Conservation (phyloP, 2,113 vertebrate species). For the Chelonoidis abingdonii region DNA sequence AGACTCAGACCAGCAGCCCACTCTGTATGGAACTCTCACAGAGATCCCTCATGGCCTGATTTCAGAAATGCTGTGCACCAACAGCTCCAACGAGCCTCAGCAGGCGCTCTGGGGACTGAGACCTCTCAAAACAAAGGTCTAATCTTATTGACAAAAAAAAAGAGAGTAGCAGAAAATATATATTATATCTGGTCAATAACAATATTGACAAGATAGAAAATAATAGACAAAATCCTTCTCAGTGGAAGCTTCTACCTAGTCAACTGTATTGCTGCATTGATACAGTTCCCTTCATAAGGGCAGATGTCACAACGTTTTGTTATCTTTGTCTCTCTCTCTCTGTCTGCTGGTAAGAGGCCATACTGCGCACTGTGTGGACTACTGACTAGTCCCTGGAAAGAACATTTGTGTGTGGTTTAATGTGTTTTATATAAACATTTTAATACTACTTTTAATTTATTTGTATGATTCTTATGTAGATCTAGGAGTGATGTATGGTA, state of each 20-base stretch:
- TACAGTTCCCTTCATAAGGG: not conserved
- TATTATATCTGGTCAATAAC: not conserved
- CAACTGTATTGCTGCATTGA: not conserved
- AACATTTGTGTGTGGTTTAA: not conserved
- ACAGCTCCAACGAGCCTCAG: not conserved
- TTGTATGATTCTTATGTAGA: not conserved
- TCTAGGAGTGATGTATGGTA: not conserved
- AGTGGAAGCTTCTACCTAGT: not conserved
- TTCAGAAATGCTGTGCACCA: not conserved
- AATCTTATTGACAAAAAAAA: not conserved
- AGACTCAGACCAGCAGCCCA: not conserved
- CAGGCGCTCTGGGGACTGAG: not conserved
- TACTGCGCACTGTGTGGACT: not conserved
- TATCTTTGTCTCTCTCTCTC: not conserved
- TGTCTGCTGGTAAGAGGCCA: not conserved
- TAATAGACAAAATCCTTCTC: not conserved
- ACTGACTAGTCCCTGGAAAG: not conserved
- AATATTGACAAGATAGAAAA: not conserved
- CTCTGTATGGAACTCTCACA: not conserved
- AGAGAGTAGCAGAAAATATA: too few relatives aligned
- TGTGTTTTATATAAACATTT: not conserved
- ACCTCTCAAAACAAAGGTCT: not conserved
- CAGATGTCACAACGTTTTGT: fast-evolving
- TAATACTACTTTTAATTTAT: not conserved
- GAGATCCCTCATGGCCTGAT: not conserved